These are phyloP conservation scores for Erpornis zantholeuca DNA, from an alignment of 2,113 vertebrate genomes.

Conservation along the genomic window DNA sequence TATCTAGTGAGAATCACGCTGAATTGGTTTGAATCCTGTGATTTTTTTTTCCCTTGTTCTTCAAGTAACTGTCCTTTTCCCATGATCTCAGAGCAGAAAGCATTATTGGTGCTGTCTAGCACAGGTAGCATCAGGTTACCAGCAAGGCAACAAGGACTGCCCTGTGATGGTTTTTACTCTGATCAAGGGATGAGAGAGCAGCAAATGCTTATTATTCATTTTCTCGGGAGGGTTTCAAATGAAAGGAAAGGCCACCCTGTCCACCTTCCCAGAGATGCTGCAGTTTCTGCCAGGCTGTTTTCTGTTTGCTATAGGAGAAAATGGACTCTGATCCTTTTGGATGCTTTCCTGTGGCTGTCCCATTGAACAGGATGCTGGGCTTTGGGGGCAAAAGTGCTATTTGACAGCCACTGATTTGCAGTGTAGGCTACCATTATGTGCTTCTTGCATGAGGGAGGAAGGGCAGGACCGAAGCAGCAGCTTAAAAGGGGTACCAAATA, in stretches of 20 bases:
- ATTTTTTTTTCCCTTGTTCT: background rate
- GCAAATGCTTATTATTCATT: background rate
- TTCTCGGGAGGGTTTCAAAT: background rate
- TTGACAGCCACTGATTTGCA: background rate
- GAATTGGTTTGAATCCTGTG: background rate
- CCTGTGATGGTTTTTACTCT: background rate
- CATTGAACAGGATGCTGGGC: rapidly evolving
- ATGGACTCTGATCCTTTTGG: background rate
- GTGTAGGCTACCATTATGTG: too few species aligned
- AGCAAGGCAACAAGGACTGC: background rate
- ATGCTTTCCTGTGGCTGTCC: background rate
- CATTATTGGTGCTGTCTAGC: background rate
- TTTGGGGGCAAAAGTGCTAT: background rate
- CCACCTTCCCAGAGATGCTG: background rate
- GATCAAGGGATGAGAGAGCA: background rate
- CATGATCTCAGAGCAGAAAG: background rate
- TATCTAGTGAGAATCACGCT: background rate
- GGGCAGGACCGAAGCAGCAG: background rate
- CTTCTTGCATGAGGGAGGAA: background rate
- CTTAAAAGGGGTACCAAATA: background rate
- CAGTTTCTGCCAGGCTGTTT: background rate
- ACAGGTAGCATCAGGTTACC: background rate
- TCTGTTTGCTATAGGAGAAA: background rate
- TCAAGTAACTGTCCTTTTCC: background rate
- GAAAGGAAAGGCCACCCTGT: background rate